Percentiles rank a stretch among this genome's conserved stretches.
These are phyloP conservation scores for Alfaro cultratus DNA, from an alignment of 2,797 vertebrate genomes.

Conservation along the genomic window DNA sequence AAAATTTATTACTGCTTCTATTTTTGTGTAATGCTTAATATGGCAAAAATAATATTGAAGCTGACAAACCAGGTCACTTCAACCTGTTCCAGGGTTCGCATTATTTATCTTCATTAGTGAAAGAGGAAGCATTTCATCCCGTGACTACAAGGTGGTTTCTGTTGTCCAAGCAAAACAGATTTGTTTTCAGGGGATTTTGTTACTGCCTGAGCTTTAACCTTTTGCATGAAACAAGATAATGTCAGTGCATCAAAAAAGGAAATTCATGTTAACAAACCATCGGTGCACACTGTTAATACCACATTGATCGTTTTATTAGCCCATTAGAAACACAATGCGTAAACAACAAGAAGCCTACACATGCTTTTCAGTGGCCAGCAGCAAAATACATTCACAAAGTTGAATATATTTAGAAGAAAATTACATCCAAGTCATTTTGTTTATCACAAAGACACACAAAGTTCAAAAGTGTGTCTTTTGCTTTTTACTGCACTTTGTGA, in stretches of 20 bases:
- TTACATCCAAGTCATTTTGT: constrained; percentile 7
- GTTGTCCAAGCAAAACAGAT: not conserved
- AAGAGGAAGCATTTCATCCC: not conserved
- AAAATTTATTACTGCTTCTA: not conserved
- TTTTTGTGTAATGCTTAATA: not conserved
- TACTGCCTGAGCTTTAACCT: not conserved
- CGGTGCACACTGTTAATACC: not conserved
- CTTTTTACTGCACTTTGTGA: not conserved
- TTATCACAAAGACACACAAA: not conserved
- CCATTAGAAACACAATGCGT: constrained; percentile 26
- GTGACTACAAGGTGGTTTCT: not conserved
- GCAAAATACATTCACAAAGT: constrained; percentile 27
- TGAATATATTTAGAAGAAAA: constrained; percentile 10
- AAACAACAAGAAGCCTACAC: constrained; percentile 16
- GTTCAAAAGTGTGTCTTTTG: not conserved
- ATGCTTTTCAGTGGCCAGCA: constrained; percentile 17
- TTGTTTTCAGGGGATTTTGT: not conserved
- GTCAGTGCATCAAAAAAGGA: not conserved
- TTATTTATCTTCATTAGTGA: not conserved
- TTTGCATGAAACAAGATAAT: not conserved
- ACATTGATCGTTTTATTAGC: constrained; percentile 50
- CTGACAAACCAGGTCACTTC: not conserved
- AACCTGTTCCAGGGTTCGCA: not conserved
- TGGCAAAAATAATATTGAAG: not conserved
- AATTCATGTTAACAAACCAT: not conserved